Evolutionary conservation across 2,888 invertebrate species (phyloP), one percentile per base, ranked within the genome.

Genomic region (Brachynemurus nebulosus): DNA sequence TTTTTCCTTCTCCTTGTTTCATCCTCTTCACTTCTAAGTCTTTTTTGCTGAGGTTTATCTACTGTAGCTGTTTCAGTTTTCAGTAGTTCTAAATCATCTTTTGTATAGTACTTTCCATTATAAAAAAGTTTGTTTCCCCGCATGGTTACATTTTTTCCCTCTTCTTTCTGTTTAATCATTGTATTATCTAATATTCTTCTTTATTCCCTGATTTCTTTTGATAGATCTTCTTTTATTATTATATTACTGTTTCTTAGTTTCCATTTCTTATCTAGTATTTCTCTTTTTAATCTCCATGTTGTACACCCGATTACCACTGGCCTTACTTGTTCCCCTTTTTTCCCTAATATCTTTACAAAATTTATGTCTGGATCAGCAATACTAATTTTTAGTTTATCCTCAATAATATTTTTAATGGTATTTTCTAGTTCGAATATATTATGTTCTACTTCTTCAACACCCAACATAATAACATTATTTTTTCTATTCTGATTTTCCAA

Each of bases 401-500:
- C 6, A 8, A 34, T 12, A 34, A 34, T n/a, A 14, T 34, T 14
- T 14, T n/a, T 5, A 14, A 34, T n/a, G 7, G 5, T 12, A 34
- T 34, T 34, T 34, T 34, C 34, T 9, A 34, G 34, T 8, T 34
- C 34, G 6, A 12, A 12, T 9, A 8, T 34, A 8, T 34, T n/a
- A 8, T 14, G 7, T 34, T 34, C 34, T 5, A 7, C n/a, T 34
- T 34, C 34, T 34, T 34, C 34, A 6, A 34, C 34, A n/a, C 34
- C 34, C 6, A 34, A 8, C 5, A 34, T 8, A 9, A 34, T 34
- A 34, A 34, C 12, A 34, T 34, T 34, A 12, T 34, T 34, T 34
- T 34, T 34, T 34, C 34, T 34, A 14, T 14, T 34, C 16, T 34
- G n/a, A 34, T 34, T 34, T 34, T 34, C 34, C 5, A 34, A n/a